Percentiles rank a stretch among this genome's conserved stretches.
Evolutionary conservation across 2,888 invertebrate genomes (phyloP).

Genomic region (Schizaphis graminum): DNA sequence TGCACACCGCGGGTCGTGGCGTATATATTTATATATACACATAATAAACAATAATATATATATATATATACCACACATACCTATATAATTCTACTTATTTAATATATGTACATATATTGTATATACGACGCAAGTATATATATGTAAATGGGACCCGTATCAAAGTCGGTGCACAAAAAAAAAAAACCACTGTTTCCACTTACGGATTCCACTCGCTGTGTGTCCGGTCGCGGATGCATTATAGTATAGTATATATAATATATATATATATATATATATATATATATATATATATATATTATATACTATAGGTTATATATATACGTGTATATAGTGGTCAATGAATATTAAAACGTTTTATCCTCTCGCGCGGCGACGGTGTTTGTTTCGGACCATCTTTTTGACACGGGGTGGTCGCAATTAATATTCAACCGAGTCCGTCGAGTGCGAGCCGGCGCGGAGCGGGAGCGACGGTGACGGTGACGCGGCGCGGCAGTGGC

Average conservation of each 20-base stretch:
- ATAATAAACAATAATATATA: not conserved
- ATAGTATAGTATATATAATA: not conserved
- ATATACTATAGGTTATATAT: not conserved
- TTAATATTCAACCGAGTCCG: conserved; percentile 59
- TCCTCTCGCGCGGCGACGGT: conserved; percentile 22
- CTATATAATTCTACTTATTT: not conserved
- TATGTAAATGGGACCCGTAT: conserved; percentile 58
- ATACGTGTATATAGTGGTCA: conserved; percentile 24
- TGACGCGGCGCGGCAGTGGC: not conserved
- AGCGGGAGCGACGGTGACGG: not conserved
- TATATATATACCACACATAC: not conserved
- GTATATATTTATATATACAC: not conserved
- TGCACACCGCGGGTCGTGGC: not conserved
- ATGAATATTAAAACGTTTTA: conserved; percentile 64
- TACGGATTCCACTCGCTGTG: conserved; percentile 57
- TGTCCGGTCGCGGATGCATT: conserved; percentile 34
- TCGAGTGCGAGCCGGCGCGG: not conserved
- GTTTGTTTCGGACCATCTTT: conserved; percentile 45
- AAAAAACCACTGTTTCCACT: conserved; percentile 44
- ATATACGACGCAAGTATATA: not conserved
- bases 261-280: not conserved
- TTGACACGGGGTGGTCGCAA: conserved; percentile 55
- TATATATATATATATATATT: not conserved
- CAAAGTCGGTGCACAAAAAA: conserved; percentile 45
- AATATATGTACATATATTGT: conserved; percentile 1